phyloP scores from a whole-genome alignment of 2,888 invertebrate species.

The Volucella inanis region DNA sequence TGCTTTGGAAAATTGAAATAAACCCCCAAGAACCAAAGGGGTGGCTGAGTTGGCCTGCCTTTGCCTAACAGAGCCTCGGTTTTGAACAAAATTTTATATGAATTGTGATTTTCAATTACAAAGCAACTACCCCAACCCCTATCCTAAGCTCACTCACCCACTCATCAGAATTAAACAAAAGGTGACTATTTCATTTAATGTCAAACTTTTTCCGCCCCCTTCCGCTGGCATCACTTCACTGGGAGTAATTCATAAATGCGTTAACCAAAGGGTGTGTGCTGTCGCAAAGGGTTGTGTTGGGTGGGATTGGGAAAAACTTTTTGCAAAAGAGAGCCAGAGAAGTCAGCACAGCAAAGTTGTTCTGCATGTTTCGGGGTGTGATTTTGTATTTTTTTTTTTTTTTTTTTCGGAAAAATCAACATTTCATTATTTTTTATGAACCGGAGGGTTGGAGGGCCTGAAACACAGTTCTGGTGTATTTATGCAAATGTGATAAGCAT shows the following conservation, averaged over 20 bases:
- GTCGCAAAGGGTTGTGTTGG: constrained; percentile 23
- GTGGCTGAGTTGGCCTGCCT: neutral
- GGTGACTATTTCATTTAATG: constrained; percentile 75
- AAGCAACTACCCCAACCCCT: constrained; percentile 40
- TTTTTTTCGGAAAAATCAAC: constrained; percentile 69
- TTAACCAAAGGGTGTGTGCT: constrained; percentile 51
- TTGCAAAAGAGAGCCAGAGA: constrained; percentile 8
- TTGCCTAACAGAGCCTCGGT: no score
- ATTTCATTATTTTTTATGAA: constrained; percentile 74
- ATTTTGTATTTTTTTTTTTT: constrained; percentile 16
- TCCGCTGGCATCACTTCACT: constrained; percentile 15
- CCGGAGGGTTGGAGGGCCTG: neutral
- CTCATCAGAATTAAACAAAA: constrained; percentile 70
- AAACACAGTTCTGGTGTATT: constrained; percentile 8
- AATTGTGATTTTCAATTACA: constrained; percentile 74
- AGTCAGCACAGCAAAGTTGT: constrained; percentile 36
- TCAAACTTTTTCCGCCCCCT: constrained; percentile 68
- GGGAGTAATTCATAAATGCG: constrained; percentile 72
- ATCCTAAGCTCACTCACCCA: constrained; percentile 10
- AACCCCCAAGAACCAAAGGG: constrained; percentile 36
- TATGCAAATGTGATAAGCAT: constrained; percentile 71
- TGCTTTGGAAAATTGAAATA: constrained; percentile 74
- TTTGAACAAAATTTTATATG: constrained; percentile 63
- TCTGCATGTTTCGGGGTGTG: constrained; percentile 30
- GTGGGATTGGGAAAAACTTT: constrained; percentile 26